Base-by-base conservation (phyloP, 2,113 vertebrate genomes). In the Salvelinus fontinalis region DNA sequence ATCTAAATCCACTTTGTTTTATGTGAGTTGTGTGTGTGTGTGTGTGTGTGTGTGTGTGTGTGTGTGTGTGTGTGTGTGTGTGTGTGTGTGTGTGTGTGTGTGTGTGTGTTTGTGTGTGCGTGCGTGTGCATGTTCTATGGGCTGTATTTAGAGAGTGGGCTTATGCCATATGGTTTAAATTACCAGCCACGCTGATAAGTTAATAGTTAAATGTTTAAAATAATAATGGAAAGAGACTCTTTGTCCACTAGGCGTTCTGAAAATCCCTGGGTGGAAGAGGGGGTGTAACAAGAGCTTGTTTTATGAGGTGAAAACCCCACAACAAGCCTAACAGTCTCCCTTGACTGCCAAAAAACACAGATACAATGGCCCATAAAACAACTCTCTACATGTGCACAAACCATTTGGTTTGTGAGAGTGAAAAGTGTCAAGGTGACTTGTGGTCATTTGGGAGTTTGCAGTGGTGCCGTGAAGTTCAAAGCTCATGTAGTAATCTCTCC, bases 121-220 rank as follows among this genome's bases (percentile, higher is more conserved):
- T 7, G 34, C 0, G 34, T 1, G 34, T 34, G 5, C 71, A 11
- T 44, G 51, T 20, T 91, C 84, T 44, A 91, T 75, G 84, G 81
- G 86, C 82, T 85, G 86, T 77, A 84, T 44, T 44, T 44, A 44
- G 81, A 79, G 80, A 82, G 72, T 57, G 75, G 74, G 65, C 78
- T 71, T 66, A 26, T 49, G 54, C 74, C 86, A 84, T 80, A 60
- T 91, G 91, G 81, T 60, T 87, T 76, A 64, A 79, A 80, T 92
- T 88, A 88, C 67, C 71, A 86, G 74, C 74, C 48, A 70, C 60
- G 77, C 76, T 81, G 77, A 80, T 73, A 83, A 73, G 74, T 9
- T 0, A 0, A 51, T 70, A 0, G 0, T 74, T 65, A 67, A 81
- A 80, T 67, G 76, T 71, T 80, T 66, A 22, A 80, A 62, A 2